phyloP scores from a whole-genome alignment of 1,140 invertebrate species.

The Drosophila busckii region DNA sequence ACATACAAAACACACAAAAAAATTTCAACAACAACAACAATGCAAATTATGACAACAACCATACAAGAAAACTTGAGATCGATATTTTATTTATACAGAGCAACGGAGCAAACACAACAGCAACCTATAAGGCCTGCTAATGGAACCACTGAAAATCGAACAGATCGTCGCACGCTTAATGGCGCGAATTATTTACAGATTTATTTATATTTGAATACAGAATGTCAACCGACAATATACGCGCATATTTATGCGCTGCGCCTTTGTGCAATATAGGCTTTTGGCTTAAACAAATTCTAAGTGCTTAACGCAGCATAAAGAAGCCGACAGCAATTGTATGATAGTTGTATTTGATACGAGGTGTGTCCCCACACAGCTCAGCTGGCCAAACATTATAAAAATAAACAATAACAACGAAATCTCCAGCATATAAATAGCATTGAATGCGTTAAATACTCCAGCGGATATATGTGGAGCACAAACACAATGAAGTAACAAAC shows the following conservation, averaged over 20 bases:
- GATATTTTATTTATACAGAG: no score
- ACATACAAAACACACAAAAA: conserved; percentile 37
- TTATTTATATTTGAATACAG: no score
- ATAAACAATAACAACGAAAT: conserved; percentile 54
- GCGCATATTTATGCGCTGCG: conserved; percentile 37
- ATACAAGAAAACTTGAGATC: conserved; percentile 30
- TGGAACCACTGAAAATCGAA: conserved; percentile 21
- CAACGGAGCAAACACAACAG: conserved; percentile 27
- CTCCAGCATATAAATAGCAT: conserved; percentile 28
- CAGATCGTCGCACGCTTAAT: conserved; percentile 68
- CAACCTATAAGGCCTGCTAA: conserved; percentile 39
- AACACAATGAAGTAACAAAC: conserved; percentile 67
- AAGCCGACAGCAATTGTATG: conserved; percentile 53
- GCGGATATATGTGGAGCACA: conserved; percentile 74
- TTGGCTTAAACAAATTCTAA: conserved; percentile 74
- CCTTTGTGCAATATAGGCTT: conserved; percentile 59
- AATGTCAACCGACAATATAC: conserved; percentile 64
- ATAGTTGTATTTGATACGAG: conserved; percentile 34
- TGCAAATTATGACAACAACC: conserved; percentile 28
- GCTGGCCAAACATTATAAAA: conserved; percentile 55
- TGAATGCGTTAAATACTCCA: conserved; percentile 72
- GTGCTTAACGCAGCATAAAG: conserved; percentile 67
- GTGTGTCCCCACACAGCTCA: conserved; percentile 60
- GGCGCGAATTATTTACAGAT: conserved; percentile 72
- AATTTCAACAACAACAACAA: conserved; percentile 49